These are phyloP conservation scores for Nemotelus pantherinus DNA, from an alignment of 2,888 invertebrate species.

Conservation along the genomic window DNA sequence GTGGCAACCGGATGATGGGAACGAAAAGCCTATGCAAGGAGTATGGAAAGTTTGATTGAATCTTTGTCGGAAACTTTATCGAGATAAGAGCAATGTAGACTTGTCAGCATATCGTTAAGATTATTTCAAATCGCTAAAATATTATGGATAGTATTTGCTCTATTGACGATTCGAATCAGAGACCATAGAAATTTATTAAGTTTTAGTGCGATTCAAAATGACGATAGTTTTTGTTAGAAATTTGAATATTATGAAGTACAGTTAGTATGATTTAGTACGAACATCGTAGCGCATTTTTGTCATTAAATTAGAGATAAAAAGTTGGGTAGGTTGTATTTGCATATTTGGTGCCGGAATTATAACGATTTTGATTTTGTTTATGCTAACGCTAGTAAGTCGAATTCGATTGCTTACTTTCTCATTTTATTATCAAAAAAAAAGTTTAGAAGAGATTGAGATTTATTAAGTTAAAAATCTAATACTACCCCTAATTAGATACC, in stretches of 20 bases:
- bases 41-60: conserved; percentile 22
- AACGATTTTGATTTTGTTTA: too few species aligned
- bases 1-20: background rate
- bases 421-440: too few species aligned
- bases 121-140: conserved; percentile 34
- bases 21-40: background rate
- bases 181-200: conserved; percentile 15
- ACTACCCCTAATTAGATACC: too few species aligned
- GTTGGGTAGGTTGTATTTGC: too few species aligned
- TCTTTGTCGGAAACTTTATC: background rate
- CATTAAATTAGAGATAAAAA: too few species aligned
- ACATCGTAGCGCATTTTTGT: too few species aligned
- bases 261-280: background rate
- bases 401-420: too few species aligned
- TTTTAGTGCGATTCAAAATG: background rate
- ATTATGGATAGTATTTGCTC: conserved; percentile 5
- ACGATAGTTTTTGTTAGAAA: conserved; percentile 16
- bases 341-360: too few species aligned
- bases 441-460: too few species aligned
- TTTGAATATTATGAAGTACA: conserved; percentile 23
- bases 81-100: conserved; percentile 28
- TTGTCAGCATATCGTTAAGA: conserved; percentile 38
- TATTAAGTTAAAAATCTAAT: too few species aligned
- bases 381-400: too few species aligned
- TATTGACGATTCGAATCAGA: conserved; percentile 28